Evolutionary conservation across 2,797 vertebrate genomes (phyloP).

Genomic region (Etheostoma nigrum): DNA sequence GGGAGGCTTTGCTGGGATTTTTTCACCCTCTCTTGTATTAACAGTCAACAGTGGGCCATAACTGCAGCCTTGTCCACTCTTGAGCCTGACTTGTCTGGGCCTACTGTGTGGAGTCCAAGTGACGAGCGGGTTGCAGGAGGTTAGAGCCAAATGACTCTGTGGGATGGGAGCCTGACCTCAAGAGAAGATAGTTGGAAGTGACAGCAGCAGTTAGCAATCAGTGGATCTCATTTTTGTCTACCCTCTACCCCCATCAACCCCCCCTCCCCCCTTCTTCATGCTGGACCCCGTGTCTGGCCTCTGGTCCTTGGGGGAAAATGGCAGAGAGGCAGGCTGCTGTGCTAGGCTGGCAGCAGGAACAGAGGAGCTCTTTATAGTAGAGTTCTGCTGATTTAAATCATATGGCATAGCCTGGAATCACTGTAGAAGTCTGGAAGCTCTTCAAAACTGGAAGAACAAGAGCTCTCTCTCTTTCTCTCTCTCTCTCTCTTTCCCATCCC

Average conservation of each 20-base stretch:
- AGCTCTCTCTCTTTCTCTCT: conserved; percentile 78
- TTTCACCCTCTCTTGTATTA: conserved; percentile 45
- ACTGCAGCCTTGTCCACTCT: conserved; percentile 68
- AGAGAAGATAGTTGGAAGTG: conserved; percentile 81
- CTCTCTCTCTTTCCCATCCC: conserved; percentile 51
- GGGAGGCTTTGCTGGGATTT: conserved; percentile 50
- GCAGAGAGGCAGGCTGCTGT: conserved; percentile 83
- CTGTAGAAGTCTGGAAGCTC: conserved; percentile 86
- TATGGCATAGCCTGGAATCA: conserved; percentile 89
- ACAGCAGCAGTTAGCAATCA: conserved; percentile 85
- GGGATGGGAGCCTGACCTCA: conserved; percentile 77
- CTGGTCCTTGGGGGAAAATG: conserved; percentile 79
- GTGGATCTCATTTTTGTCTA: conserved; percentile 79
- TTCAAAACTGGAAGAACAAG: conserved; percentile 86
- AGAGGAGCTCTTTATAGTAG: conserved; percentile 89
- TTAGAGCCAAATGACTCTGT: conserved; percentile 75
- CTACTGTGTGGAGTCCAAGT: conserved; percentile 73
- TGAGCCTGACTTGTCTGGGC: conserved; percentile 64
- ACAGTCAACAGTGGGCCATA: conserved; percentile 67
- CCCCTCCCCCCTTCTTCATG: conserved; percentile 53
- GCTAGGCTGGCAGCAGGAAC: conserved; percentile 87
- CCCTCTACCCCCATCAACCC: conserved; percentile 39
- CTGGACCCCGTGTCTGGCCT: conserved; percentile 83
- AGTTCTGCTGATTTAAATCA: conserved; percentile 90
- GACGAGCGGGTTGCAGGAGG: conserved; percentile 69